Evolutionary conservation across 2,113 vertebrate species (phyloP).

Genomic region (Phyllostomus discolor): DNA sequence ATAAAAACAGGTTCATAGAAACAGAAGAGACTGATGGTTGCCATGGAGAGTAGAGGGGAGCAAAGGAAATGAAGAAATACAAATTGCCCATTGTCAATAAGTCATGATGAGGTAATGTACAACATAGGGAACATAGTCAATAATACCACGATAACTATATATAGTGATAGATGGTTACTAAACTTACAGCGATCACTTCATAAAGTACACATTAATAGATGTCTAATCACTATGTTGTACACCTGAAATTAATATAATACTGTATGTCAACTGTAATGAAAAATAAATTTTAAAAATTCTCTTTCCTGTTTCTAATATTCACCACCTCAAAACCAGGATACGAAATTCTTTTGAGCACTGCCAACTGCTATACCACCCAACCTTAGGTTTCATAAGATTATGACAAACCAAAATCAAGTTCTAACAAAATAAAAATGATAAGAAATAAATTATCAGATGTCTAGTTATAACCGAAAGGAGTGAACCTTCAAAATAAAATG

Average conservation of each 20-base stretch:
- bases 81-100: background rate
- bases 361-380: background rate
- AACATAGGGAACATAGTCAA: background rate
- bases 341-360: background rate
- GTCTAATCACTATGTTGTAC: background rate
- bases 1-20: background rate
- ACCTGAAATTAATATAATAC: background rate
- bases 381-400: background rate
- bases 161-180: background rate
- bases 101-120: background rate
- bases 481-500: background rate
- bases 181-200: background rate
- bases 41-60: background rate
- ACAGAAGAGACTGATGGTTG: background rate
- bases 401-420: background rate
- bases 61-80: background rate
- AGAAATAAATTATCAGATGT: background rate
- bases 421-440: background rate
- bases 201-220: background rate
- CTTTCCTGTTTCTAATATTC: background rate
- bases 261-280: background rate
- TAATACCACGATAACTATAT: background rate
- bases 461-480: background rate
- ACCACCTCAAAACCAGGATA: background rate
- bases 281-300: background rate